Base-by-base conservation (phyloP, 2,888 invertebrate genomes). In the Chesias legatella region DNA sequence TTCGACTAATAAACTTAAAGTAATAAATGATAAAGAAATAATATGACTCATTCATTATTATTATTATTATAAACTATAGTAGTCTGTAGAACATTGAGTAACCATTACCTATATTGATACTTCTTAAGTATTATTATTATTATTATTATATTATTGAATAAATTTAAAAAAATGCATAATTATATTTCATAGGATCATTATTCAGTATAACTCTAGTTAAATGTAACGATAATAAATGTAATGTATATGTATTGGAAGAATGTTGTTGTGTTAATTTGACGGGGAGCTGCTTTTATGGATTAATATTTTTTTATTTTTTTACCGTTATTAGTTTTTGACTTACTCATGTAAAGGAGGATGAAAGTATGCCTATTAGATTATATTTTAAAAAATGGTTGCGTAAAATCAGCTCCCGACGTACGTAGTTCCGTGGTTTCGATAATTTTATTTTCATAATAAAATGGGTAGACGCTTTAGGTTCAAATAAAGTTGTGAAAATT, bases 121-220 rank as follows among this genome's bases (percentile, higher is more conserved):
- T 85, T 88, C 85, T 79, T 85, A 86, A 88, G 88, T 88, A 88
- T 86, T 89, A 88, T 83, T 81, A 83, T 77, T 83, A 88, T 83
- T 81, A 83, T 77, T 83, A 84, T 85, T 80, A 83, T 88, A 82
- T 86, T 79, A 89, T 86, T 85, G 77, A 86, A 88, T 85, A 86
- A 88, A 88, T 86, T 84, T 82, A 88, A 88, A 86, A 84, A 84
- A 86, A 85, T 83, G 85, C 86, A 88, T 88, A 88, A 89, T 89
- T 88, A 88, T 89, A 89, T 89, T 88, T 88, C 88, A 88, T 89
- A 89, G 88, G 88, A 88, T 88, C 85, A 89, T 89, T 88, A 89
- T 89, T 88, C 88, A 84, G 86, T 89, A 89, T 88, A 88, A 88
- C 86, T 85, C 83, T 89, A 89, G 89, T 88, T 89, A 88, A 88